Evolutionary conservation across 2,888 invertebrate genomes (phyloP).

Genomic region (Polylopha cassiicola): DNA sequence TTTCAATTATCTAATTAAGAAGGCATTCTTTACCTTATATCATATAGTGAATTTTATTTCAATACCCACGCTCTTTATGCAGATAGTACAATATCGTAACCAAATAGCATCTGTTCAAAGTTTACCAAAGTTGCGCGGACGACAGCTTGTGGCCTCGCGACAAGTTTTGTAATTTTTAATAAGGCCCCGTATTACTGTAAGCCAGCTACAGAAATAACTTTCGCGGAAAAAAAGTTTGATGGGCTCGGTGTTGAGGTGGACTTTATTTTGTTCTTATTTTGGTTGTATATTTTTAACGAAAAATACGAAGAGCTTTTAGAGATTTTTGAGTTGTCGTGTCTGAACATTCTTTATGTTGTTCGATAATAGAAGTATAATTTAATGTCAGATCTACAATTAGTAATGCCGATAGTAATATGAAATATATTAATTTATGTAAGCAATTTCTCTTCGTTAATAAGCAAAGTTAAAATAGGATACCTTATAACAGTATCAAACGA

Average conservation of each 20-base stretch:
- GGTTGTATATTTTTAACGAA: not conserved
- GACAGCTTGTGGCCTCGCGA: slow-evolving; percentile 33
- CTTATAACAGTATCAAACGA: too few relatives aligned
- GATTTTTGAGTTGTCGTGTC: too few relatives aligned
- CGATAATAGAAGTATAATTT: too few relatives aligned
- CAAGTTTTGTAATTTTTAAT: slow-evolving; percentile 59
- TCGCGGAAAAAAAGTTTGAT: slow-evolving; percentile 14
- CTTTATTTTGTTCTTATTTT: slow-evolving; percentile 1
- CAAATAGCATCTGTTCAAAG: slow-evolving; percentile 36
- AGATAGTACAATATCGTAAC: slow-evolving; percentile 18
- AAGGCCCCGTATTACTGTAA: slow-evolving; percentile 44
- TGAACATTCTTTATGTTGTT: too few relatives aligned
- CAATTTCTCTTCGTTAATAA: too few relatives aligned
- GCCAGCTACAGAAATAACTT: slow-evolving; percentile 30
- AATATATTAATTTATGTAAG: too few relatives aligned
- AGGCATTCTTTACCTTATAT: too few relatives aligned
- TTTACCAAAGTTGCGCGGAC: slow-evolving; percentile 46
- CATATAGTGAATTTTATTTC: not conserved
- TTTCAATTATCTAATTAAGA: too few relatives aligned
- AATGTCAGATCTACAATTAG: too few relatives aligned
- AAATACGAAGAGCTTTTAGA: not conserved
- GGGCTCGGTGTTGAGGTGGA: slow-evolving; percentile 1
- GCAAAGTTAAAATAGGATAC: too few relatives aligned
- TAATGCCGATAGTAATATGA: too few relatives aligned
- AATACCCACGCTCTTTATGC: slow-evolving; percentile 1